Percentiles rank a stretch among this genome's conserved stretches.
phyloP scores from a whole-genome alignment of 2,113 vertebrate genomes.

The Platysternon megacephalum region DNA sequence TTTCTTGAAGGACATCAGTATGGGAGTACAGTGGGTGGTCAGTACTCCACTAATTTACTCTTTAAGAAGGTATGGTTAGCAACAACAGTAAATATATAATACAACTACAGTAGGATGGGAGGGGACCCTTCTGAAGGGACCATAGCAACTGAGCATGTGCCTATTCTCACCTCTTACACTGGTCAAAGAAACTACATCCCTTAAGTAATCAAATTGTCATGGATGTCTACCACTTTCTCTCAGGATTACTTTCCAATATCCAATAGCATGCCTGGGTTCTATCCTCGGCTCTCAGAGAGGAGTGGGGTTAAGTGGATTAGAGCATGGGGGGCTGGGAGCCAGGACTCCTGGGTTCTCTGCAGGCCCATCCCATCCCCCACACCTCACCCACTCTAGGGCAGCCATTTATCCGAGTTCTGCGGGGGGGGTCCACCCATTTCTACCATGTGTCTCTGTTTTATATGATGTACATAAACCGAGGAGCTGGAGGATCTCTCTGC shows the following conservation, averaged over 20 bases:
- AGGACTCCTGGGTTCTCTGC: no score
- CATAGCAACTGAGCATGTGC: background rate
- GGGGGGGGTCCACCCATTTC: no score
- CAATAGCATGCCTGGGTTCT: no score
- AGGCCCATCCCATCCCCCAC: no score
- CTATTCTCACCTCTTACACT: fast-evolving
- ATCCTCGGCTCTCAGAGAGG: no score
- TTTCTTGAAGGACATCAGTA: background rate
- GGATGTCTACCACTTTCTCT: background rate
- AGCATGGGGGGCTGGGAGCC: no score
- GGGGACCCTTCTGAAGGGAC: background rate
- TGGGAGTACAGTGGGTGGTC: background rate
- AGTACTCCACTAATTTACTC: background rate
- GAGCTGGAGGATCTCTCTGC: no score
- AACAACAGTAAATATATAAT: background rate
- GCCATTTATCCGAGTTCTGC: no score
- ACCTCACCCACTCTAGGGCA: no score
- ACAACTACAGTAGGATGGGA: background rate
- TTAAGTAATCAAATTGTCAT: background rate
- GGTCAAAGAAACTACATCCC: background rate
- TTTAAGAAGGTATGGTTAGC: background rate
- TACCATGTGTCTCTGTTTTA: no score
- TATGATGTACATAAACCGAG: no score
- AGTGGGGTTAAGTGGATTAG: no score
- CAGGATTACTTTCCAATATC: background rate